Conservation (phyloP, 2,113 vertebrate species). For the Rhinolophus sinicus region DNA sequence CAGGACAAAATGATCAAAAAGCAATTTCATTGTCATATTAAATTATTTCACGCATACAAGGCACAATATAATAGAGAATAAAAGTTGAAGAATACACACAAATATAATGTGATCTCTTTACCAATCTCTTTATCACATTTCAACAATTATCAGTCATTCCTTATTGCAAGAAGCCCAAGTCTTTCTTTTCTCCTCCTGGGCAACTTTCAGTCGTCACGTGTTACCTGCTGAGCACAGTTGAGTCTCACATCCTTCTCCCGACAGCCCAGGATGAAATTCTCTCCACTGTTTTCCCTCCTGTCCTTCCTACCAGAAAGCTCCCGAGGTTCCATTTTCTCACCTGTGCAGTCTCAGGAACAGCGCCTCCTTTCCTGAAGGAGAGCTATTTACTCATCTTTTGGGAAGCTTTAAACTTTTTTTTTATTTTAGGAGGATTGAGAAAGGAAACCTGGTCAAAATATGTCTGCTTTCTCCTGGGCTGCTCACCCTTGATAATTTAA, state of each 20-base stretch:
- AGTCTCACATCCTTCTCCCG: neutral
- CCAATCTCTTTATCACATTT: neutral
- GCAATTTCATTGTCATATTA: constrained; percentile 40
- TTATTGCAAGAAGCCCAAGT: neutral
- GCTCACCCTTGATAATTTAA: neutral
- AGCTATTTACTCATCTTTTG: neutral
- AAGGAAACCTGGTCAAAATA: neutral
- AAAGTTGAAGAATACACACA: neutral
- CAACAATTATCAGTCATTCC: neutral
- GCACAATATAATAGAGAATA: neutral
- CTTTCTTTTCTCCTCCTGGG: neutral
- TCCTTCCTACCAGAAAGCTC: neutral
- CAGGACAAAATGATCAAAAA: neutral
- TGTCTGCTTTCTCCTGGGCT: neutral
- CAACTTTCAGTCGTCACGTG: neutral
- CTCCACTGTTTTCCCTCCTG: neutral
- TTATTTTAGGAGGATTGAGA: neutral
- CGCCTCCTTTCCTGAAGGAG: neutral
- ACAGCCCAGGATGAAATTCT: neutral
- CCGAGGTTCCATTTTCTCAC: neutral
- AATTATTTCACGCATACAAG: neutral
- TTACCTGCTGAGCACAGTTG: neutral
- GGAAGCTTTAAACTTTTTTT: neutral
- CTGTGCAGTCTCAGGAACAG: neutral
- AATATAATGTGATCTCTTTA: neutral